Evolutionary conservation across 2,113 vertebrate genomes (phyloP).

Genomic region (Cheirogaleus medius): DNA sequence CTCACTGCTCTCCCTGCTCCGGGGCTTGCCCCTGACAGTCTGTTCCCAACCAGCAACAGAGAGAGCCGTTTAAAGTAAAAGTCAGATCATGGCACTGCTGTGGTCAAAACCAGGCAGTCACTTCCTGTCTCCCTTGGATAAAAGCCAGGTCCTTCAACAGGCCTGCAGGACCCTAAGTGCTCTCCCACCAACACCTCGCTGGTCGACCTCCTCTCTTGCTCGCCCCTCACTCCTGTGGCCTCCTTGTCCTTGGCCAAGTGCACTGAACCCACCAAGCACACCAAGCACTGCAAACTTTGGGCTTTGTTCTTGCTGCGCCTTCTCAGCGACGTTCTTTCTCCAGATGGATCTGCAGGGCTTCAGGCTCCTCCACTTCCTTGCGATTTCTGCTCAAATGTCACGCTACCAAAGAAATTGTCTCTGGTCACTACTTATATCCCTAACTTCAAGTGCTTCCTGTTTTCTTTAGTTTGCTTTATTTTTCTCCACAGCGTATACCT

Average conservation of each 20-base stretch:
- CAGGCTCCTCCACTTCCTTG: background rate
- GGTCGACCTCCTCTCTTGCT: background rate
- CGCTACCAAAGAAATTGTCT: background rate
- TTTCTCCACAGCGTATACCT: background rate
- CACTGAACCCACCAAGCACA: background rate
- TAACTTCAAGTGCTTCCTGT: background rate
- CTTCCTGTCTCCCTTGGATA: background rate
- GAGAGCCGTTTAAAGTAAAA: background rate
- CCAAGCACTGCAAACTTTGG: background rate
- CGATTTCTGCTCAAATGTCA: background rate
- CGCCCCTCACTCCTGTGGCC: fast-evolving
- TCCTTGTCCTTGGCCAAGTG: background rate
- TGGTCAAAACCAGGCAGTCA: background rate
- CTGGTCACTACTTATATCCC: background rate
- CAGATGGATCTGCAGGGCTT: fast-evolving
- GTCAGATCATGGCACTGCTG: background rate
- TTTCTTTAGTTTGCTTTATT: background rate
- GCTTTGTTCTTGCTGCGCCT: background rate
- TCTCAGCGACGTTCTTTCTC: too few species aligned
- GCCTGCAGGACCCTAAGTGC: background rate
- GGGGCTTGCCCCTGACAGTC: background rate
- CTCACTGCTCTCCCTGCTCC: too few species aligned
- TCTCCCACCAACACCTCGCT: background rate
- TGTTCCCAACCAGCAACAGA: background rate
- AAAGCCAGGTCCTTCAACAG: background rate